Conservation (phyloP, 2,888 invertebrate species). For the Nomada flava region DNA sequence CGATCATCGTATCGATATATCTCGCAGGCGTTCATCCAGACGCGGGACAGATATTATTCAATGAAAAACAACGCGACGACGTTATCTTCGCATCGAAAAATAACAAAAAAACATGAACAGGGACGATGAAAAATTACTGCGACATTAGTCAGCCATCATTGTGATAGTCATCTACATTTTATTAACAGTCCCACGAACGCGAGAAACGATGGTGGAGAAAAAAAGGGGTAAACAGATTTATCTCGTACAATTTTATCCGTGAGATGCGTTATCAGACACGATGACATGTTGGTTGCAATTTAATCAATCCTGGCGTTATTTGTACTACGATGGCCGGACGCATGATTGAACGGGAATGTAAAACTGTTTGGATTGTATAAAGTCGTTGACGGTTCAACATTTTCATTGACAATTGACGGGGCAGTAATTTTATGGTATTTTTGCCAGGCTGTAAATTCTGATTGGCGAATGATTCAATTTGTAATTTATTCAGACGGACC, state of each 20-base stretch:
- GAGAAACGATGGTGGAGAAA: not conserved
- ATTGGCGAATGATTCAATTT: too few species aligned
- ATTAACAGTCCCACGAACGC: constrained; percentile 42
- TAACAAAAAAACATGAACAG: not conserved
- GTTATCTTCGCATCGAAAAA: constrained; percentile 12
- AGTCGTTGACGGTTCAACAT: too few species aligned
- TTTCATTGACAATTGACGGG: too few species aligned
- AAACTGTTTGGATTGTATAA: not conserved
- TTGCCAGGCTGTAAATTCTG: too few species aligned
- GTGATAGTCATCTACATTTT: constrained; percentile 48
- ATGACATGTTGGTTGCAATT: not conserved
- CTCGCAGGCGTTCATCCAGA: not conserved
- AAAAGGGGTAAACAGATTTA: constrained; percentile 48
- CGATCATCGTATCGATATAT: constrained; percentile 9
- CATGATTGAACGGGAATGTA: not conserved
- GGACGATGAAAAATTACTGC: constrained; percentile 48
- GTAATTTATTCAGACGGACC: too few species aligned
- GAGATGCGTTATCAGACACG: not conserved
- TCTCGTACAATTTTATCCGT: constrained; percentile 9
- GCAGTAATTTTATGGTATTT: too few species aligned
- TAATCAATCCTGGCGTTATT: not conserved
- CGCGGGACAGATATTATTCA: constrained; percentile 29
- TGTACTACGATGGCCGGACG: not conserved
- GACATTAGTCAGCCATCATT: constrained; percentile 48
- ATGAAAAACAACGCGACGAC: constrained; percentile 30